Evolutionary conservation across 1,140 invertebrate species (phyloP), one percentile per base, ranked within the genome.

Genomic region (Anagrus nilaparvatae): DNA sequence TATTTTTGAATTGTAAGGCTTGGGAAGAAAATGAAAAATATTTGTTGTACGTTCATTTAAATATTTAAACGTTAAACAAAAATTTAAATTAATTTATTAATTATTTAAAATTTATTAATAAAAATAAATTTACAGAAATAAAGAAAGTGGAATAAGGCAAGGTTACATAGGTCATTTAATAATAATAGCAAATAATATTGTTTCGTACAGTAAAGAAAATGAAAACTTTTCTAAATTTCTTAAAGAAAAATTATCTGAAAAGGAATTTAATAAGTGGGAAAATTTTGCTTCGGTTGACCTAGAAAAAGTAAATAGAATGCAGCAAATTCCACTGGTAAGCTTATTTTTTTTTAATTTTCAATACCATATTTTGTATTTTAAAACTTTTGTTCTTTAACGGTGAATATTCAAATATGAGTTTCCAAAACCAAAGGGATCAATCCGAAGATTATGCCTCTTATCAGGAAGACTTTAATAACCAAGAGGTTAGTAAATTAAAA

Each of bases 121-220:
- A n/a, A n/a, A 27, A 18, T 18, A 18, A 31, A 25, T 16, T 40
- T 45, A 3, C 17, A 46, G 44, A 19, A 46, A 46, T 31, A 14
- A 40, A 31, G 5, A 61, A 43, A 71, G 68, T 48, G 65, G 70
- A 46, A 65, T 70, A 44, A 61, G 79, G 17, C 64, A 74, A 54
- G 81, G 80, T 27, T 84, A 84, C 52, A 84, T 84, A 79, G 83
- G 83, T 33, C 84, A 87, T 63, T 59, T 86, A 47, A 81, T 80
- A 39, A 76, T 79, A 59, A 80, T 87, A 41, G 74, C 78, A 14
- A 84, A 82, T 64, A 69, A 75, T 48, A 69, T 84, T 48, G 69
- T 72, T 27, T 55, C 67, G 36, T 58, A 67, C 35, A 62, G 63
- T 42, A 57, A 67, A 41, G 63, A 65, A 31, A 67, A 55, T 48